Base-by-base conservation (phyloP, 2,113 vertebrate genomes). In the Tychaedon coryphoeus region DNA sequence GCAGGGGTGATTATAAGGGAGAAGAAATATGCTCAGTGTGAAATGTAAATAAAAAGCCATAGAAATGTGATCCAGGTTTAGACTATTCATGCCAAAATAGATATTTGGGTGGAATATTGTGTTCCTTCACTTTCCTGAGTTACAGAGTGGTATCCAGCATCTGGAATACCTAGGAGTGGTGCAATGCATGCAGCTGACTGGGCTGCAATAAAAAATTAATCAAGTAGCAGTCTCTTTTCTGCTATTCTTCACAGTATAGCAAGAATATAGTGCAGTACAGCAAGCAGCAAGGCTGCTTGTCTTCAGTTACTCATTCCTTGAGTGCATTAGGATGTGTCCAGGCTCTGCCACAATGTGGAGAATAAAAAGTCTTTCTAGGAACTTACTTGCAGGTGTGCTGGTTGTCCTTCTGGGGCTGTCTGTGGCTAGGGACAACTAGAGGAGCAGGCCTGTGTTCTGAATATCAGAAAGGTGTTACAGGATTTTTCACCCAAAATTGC, bases 1-100 rank as follows among this genome's bases (percentile, higher is more conserved):
- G 31, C 3, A 2, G 23, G 22, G 23, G 5, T 24, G 23, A 7
- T 19, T n/a, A 4, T 3, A 4, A 18, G 4, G 11, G 14, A 12
- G 10, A 17, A 56, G 24, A 69, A 19, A 0, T 47, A 23, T 40
- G 15, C 19, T 73, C 12, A 54, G 4, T 54, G 12, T 7, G 25
- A 86, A 85, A 65, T 64, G 25, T 14, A 79, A 94, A 76, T 42
- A 61, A 67, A 86, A 89, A 82, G 4, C 28, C 28, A 73, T 9
- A 50, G 50, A 38, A 85, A 31, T 2, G 15, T 47, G 56, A 78
- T 67, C 23, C 6, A 1, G 1, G 4, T 56, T 70, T 60, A 28
- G 40, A 18, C 3, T 53, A 3, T 60, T 65, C 28, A 11, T 42
- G 19, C 26, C 43, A 77, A 64, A 81, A 67, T 14, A 60, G 36